Base-by-base conservation (phyloP, 2,113 vertebrate species). In the Nothoprocta pentlandii region DNA sequence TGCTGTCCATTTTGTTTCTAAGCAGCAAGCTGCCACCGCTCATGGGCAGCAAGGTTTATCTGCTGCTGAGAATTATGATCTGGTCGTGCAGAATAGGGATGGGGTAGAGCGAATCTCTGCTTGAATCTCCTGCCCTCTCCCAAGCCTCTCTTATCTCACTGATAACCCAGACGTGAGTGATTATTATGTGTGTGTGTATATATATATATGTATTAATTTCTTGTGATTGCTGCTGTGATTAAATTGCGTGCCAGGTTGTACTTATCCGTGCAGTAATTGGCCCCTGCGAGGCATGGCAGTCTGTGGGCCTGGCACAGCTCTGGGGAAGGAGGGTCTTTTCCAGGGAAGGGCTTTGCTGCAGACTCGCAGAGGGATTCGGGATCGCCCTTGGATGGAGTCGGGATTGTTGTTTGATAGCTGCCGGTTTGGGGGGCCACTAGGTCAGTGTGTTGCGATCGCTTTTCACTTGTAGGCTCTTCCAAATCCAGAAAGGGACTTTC, bases 121-220 rank as follows among this genome's bases (percentile, higher is more conserved):
- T 59, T 88, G 91, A 81, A 47, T 44, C 41, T 12, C 32, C 75
- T 49, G 75, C 87, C 89, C 75, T 62, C 90, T 82, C 81, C 16
- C 80, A 32, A 75, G 80, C 77, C 84, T 54, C 91, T 93, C 20
- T 17, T 95, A 80, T 78, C 85, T 88, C 92, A 91, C 94, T 85
- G 93, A 94, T 96, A 91, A 95, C 73, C 66, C 51, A 36, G 90
- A 67, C 79, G 87, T 67, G 54, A 83, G 85, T 11, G 47, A 94
- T 91, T 85, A 83, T 80, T 83, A 26, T 62, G 8, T 39, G 10
- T 49, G 9, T 49, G 11, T 39, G 36, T 17, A 47, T 20, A 19
- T 90, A 80, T 46, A 83, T 63, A 85, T 95, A 89, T 79, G 42
- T 92, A 93, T 92, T 93, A 89, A 95, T 97, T 93, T 87, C 94